Percentiles rank a stretch among this genome's conserved stretches.
Evolutionary conservation across 2,113 vertebrate genomes (phyloP).

Genomic region (Malurus melanocephalus): DNA sequence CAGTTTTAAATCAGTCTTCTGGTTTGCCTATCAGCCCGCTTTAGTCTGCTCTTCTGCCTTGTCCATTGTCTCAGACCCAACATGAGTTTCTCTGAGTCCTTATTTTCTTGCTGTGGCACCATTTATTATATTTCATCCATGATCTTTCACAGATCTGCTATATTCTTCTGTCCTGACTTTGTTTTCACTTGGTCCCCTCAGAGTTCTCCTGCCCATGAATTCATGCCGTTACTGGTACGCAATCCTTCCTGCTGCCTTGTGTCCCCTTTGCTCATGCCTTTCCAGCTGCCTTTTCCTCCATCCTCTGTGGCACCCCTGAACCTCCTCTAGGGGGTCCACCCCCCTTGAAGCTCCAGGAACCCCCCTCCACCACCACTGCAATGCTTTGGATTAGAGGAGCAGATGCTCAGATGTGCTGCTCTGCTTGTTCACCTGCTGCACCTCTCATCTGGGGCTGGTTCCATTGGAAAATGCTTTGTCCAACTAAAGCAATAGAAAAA

Average conservation of each 20-base stretch:
- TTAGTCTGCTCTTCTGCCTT: neutral
- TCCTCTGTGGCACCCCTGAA: neutral
- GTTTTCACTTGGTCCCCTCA: neutral
- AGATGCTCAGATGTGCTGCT: neutral
- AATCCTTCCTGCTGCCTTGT: neutral
- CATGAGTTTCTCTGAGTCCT: neutral
- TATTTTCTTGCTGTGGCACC: neutral
- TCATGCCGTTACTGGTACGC: rapidly evolving
- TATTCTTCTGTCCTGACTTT: neutral
- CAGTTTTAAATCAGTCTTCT: neutral
- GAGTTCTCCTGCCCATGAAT: neutral
- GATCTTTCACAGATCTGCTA: neutral
- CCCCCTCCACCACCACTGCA: neutral
- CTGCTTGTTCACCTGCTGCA: neutral
- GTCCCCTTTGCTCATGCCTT: neutral
- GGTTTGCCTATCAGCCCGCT: neutral
- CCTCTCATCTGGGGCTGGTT: neutral
- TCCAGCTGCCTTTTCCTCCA: neutral
- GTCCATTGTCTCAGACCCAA: neutral
- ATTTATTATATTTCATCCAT: neutral
- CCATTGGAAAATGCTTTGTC: neutral
- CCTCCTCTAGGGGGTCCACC: neutral
- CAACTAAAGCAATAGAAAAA: neutral
- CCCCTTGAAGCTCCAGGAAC: neutral
- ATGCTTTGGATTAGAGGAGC: neutral